A percentile compares a stretch with the other conserved stretches of the same genome.
Conservation (phyloP, 30 jellyfish, hydroid and myxozoan genomes). For the Calvadosia cruxmelitensis region DNA sequence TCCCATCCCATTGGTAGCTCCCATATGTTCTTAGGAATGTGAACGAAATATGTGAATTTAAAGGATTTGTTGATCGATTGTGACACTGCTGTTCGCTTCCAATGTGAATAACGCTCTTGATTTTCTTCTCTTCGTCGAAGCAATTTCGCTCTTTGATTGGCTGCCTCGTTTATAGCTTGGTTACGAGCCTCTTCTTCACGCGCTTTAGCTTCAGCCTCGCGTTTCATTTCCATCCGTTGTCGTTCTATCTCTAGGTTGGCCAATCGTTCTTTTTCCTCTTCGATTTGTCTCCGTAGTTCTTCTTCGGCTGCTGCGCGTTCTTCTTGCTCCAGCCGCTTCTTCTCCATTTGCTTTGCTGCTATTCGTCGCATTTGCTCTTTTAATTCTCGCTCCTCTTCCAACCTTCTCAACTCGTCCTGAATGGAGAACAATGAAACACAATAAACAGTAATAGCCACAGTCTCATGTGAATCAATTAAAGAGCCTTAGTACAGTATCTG, state of each 20-base stretch:
- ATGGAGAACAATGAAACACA: not conserved
- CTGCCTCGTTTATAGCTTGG: slow-evolving; percentile 19
- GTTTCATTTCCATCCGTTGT: slow-evolving; percentile 33
- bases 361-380: slow-evolving; percentile 44
- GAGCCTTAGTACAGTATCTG: not conserved
- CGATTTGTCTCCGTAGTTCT: no score
- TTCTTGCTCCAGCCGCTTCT: slow-evolving; percentile 40
- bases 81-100: slow-evolving; percentile 16
- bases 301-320: slow-evolving; percentile 16
- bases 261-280: no score
- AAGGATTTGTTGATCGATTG: slow-evolving; percentile 38
- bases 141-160: slow-evolving; percentile 31
- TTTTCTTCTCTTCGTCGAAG: slow-evolving; percentile 35
- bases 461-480: not conserved
- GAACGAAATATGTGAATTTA: slow-evolving; percentile 56
- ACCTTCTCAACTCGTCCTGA: slow-evolving; percentile 42
- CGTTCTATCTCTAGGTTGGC: slow-evolving; percentile 20
- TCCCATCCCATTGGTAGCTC: slow-evolving; percentile 76
- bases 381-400: slow-evolving; percentile 43
- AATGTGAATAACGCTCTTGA: slow-evolving; percentile 25
- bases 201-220: slow-evolving; percentile 35
- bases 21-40: slow-evolving; percentile 65
- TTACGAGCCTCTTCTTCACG: slow-evolving; percentile 31
- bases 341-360: slow-evolving; percentile 44
- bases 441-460: not conserved